Evolutionary conservation across 2,797 vertebrate genomes (phyloP).

Genomic region (Macropodus opercularis): DNA sequence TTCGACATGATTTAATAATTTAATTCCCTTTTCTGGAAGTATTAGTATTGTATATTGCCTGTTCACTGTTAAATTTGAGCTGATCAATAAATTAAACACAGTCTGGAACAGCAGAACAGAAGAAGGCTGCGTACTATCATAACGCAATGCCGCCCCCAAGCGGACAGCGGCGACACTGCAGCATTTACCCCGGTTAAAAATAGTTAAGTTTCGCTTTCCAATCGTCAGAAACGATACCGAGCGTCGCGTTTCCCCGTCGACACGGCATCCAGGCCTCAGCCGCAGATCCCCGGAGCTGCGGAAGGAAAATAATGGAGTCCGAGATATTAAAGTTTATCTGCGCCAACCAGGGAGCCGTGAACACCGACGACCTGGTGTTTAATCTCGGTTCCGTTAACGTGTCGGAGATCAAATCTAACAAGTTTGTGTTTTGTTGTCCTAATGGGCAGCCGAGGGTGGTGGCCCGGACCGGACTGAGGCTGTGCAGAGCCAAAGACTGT

Average conservation of each 20-base stretch:
- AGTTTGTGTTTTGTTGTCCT: neutral
- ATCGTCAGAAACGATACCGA: constrained; percentile 21
- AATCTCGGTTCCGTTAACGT: neutral
- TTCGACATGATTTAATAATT: no score
- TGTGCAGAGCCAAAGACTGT: constrained; percentile 66
- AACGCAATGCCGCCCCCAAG: constrained; percentile 27
- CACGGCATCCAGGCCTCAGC: rapidly evolving
- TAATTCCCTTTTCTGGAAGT: no score
- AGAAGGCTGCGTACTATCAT: neutral
- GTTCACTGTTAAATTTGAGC: no score
- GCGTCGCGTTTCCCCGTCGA: rapidly evolving
- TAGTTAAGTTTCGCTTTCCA: constrained; percentile 78
- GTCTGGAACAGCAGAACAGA: neutral
- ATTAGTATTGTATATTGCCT: neutral
- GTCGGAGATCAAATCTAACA: neutral
- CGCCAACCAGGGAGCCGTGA: constrained; percentile 60
- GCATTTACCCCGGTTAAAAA: rapidly evolving
- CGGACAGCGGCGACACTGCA: neutral
- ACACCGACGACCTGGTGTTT: constrained; percentile 14
- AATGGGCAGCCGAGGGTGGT: constrained; percentile 61
- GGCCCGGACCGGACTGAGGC: constrained; percentile 52
- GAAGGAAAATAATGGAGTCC: constrained; percentile 17
- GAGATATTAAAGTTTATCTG: constrained; percentile 60
- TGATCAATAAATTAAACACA: neutral
- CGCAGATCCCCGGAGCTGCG: rapidly evolving